Evolutionary conservation across 53 echinoderm and acorn worm species (phyloP).

Genomic region (Astropecten irregularis): DNA sequence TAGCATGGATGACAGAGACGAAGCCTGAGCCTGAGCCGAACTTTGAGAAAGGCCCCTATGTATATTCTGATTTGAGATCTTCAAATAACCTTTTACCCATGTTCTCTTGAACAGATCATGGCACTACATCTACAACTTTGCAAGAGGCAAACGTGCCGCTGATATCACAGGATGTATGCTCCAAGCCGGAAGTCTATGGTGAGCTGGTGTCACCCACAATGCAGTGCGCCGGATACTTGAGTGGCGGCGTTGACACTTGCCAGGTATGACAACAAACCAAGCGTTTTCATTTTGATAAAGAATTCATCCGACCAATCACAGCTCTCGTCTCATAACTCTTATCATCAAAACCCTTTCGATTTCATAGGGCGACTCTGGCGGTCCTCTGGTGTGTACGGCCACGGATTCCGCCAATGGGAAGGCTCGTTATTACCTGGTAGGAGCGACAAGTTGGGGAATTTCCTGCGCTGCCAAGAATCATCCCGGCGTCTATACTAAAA

Average conservation of each 20-base stretch:
- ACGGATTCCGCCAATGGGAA: constrained; percentile 11
- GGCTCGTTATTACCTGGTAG: constrained; percentile 46
- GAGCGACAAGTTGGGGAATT: constrained; percentile 49
- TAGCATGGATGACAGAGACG: too few relatives aligned
- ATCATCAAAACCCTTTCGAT: neutral
- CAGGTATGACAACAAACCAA: constrained; percentile 15
- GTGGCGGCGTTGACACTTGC: constrained; percentile 36
- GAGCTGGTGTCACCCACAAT: constrained; percentile 28
- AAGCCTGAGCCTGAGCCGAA: too few relatives aligned
- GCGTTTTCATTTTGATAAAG: neutral
- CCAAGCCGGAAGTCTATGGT: constrained; percentile 39
- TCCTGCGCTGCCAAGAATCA: constrained; percentile 36
- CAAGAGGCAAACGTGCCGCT: constrained; percentile 51
- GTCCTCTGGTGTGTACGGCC: constrained; percentile 45
- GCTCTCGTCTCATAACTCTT: neutral
- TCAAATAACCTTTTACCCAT: too few relatives aligned
- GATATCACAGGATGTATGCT: constrained; percentile 9
- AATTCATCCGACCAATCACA: neutral
- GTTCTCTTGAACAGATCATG: constrained; percentile 4
- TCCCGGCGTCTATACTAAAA: constrained; percentile 53
- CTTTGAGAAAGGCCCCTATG: too few relatives aligned
- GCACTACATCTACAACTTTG: neutral
- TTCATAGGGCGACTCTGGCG: constrained; percentile 56
- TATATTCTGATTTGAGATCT: too few relatives aligned
- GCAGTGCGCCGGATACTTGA: constrained; percentile 53